These are phyloP conservation scores for Sesia apiformis DNA, from an alignment of 2,888 invertebrate species.

Conservation along the genomic window DNA sequence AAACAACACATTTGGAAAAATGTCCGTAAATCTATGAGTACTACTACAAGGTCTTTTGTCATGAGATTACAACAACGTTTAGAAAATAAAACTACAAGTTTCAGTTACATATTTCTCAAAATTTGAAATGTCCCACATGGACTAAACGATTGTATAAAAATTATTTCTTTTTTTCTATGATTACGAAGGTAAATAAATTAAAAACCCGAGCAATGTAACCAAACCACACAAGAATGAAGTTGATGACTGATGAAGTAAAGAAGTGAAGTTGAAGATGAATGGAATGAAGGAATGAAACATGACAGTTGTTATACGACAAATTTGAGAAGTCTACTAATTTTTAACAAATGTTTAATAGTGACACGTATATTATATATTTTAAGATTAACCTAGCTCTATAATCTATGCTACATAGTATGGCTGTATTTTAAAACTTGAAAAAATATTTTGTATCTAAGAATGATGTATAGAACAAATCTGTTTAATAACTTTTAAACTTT, in stretches of 20 bases:
- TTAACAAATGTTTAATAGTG: no score
- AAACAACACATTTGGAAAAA: constrained; percentile 67
- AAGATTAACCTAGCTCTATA: no score
- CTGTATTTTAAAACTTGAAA: no score
- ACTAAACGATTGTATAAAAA: constrained; percentile 19
- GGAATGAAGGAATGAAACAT: not conserved
- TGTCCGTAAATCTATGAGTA: constrained; percentile 46
- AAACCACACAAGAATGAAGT: constrained; percentile 1
- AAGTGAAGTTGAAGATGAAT: not conserved
- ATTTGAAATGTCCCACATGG: constrained; percentile 21
- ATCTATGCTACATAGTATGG: no score
- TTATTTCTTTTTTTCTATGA: constrained; percentile 27
- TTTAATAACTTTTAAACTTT: no score
- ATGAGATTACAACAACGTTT: constrained; percentile 26
- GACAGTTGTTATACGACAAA: no score
- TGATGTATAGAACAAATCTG: no score
- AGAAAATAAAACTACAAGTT: constrained; percentile 1
- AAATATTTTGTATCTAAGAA: no score
- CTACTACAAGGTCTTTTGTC: constrained; percentile 47
- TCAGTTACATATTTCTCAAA: constrained; percentile 31
- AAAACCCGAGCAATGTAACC: constrained; percentile 8
- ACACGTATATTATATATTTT: no score
- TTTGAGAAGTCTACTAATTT: no score
- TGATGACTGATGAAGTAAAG: not conserved
- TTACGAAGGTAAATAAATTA: constrained; percentile 37